phyloP scores from a whole-genome alignment of 2,888 invertebrate species.

The Trichopoda pennipes region DNA sequence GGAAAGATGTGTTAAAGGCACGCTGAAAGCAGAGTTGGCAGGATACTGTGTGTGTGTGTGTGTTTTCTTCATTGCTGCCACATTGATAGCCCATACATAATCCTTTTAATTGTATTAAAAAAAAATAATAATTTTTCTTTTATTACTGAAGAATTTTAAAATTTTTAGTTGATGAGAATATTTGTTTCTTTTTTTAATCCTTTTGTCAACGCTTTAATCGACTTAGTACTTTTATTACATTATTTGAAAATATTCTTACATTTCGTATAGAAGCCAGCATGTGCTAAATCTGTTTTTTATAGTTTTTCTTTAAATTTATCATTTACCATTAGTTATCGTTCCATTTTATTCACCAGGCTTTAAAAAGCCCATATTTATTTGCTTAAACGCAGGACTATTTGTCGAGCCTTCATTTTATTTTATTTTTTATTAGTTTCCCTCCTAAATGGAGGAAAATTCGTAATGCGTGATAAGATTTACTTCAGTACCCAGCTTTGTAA shows the following conservation, averaged over 20 bases:
- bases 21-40: background rate
- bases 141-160: background rate
- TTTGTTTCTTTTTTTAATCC: constrained; percentile 75
- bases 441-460: too few relatives aligned
- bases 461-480: too few relatives aligned
- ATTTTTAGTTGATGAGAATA: constrained; percentile 41
- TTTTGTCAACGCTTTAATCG: constrained; percentile 80
- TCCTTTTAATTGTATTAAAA: constrained; percentile 78
- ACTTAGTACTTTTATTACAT: constrained; percentile 75
- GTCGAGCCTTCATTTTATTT: too few relatives aligned
- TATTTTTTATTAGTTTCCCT: too few relatives aligned
- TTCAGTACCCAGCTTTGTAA: too few relatives aligned
- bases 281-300: constrained; percentile 33
- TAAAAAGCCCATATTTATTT: too few relatives aligned
- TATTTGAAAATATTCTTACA: constrained; percentile 14
- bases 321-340: too few relatives aligned
- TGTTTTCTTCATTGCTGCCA: constrained; percentile 63
- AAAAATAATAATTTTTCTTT: constrained; percentile 15
- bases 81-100: constrained; percentile 81
- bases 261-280: background rate
- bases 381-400: too few relatives aligned
- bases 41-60: constrained; percentile 3
- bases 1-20: background rate
- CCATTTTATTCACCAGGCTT: too few relatives aligned
- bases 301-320: background rate